Percentiles rank a stretch among this genome's conserved stretches.
These are phyloP conservation scores for Staurois parvus DNA, from an alignment of 2,797 vertebrate species.

Conservation along the genomic window DNA sequence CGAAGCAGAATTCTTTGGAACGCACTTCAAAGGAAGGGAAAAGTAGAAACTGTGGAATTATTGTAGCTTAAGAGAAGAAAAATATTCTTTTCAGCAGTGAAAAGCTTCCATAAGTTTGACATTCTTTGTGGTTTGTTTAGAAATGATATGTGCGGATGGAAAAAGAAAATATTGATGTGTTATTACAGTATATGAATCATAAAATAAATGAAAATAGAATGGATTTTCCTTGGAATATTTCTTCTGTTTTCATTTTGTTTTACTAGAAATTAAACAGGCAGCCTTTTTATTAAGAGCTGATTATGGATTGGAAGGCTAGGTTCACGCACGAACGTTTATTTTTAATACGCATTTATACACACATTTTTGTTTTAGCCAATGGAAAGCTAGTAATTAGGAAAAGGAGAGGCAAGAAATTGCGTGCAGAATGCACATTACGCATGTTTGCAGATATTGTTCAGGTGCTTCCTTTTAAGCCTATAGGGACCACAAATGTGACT, in stretches of 20 bases:
- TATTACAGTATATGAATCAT: background rate
- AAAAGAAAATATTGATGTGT: background rate
- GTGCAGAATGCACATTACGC: too few species aligned
- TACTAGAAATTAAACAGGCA: background rate
- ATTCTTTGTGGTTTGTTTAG: background rate
- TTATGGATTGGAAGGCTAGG: too few species aligned
- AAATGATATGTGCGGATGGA: background rate
- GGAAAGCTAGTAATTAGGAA: too few species aligned
- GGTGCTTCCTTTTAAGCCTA: too few species aligned
- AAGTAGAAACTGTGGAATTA: slow-evolving; percentile 6
- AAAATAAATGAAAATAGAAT: background rate
- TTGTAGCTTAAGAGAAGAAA: slow-evolving; percentile 8
- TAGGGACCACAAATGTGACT: too few species aligned
- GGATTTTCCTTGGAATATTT: background rate
- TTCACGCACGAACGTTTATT: too few species aligned
- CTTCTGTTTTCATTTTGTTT: background rate
- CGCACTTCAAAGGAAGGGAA: background rate
- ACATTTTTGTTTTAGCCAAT: too few species aligned
- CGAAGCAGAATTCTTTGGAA: slow-evolving; percentile 9
- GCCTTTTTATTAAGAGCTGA: background rate
- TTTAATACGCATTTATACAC: too few species aligned
- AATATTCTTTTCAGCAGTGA: background rate
- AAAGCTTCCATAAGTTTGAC: background rate
- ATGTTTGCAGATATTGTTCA: too few species aligned
- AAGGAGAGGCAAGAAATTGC: too few species aligned